phyloP scores from a whole-genome alignment of 2,797 vertebrate genomes.

The Thripadectes ignobilis region DNA sequence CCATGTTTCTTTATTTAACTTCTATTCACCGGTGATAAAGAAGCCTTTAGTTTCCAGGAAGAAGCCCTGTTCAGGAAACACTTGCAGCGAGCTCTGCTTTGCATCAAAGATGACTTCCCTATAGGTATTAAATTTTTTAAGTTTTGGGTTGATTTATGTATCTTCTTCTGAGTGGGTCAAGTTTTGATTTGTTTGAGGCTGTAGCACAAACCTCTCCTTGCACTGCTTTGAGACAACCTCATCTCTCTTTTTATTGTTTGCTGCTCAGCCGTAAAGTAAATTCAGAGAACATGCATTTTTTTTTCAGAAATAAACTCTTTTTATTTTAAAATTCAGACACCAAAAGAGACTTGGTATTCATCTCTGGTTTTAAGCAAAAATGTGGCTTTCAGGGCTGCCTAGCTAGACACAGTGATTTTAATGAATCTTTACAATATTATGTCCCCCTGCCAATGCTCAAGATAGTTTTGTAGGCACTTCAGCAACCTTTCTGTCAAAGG shows the following conservation, averaged over 20 bases:
- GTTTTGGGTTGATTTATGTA: background rate
- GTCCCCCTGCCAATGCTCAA: background rate
- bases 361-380: background rate
- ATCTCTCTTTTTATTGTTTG: background rate
- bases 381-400: background rate
- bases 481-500: background rate
- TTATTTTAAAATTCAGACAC: conserved; percentile 51
- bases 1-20: background rate
- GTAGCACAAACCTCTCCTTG: background rate
- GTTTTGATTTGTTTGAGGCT: background rate
- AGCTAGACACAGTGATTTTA: background rate
- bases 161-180: background rate
- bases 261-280: background rate
- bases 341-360: background rate
- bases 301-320: conserved; percentile 27
- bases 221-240: background rate
- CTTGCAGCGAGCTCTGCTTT: background rate
- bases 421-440: background rate
- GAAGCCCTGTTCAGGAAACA: background rate
- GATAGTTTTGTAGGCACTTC: background rate
- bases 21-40: background rate
- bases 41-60: background rate
- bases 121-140: background rate
- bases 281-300: background rate
- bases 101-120: background rate